Evolutionary conservation across 2,888 invertebrate genomes (phyloP), one percentile per base, ranked within the genome.

Genomic region (Drosophila nr. perissopoda): DNA sequence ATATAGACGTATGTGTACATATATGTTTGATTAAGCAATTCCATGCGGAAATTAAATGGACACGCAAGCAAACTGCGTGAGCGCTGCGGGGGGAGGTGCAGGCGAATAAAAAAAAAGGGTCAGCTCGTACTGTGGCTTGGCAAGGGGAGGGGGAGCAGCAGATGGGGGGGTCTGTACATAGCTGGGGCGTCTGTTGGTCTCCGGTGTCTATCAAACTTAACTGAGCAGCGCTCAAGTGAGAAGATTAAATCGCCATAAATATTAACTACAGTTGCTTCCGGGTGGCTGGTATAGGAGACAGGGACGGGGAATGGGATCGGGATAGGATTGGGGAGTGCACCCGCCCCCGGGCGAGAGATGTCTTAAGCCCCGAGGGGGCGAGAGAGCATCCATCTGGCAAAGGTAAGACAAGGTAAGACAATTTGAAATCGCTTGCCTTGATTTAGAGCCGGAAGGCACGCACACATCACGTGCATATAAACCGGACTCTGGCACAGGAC

Each of bases 381-480:
- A 25, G 18, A 40, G 40, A 65, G 67, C 57, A 67, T 56, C 70
- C 56, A 58, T 38, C 27, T 29, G 38, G 36, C 34, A n/a, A n/a
- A 38, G 36, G 36, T 27, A n/a, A 38, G 54, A 27, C n/a, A n/a
- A 83, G 85, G 76, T 79, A 84, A 87, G 89, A 87, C 89, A 89
- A 88, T 84, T 87, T 81, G 78, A 77, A 89, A 87, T 72, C 80
- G 83, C 61, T 87, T 79, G 82, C 88, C 88, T 84, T 86, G 82
- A 91, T 90, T 85, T 88, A 91, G 81, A 77, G 81, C 91, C 90
- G 91, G 91, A 91, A 89, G 81, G 79, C 91, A 91, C 91, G 91
- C 91, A 90, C 91, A 89, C 83, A 82, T 80, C 82, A 83, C 83
- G 76, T 81, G 31, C 40, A 57, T 21, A 21, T 21, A 29, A n/a